Percentiles rank a stretch among this genome's conserved stretches.
These are phyloP conservation scores for Griposia aprilina DNA, from an alignment of 2,888 invertebrate genomes.

Conservation along the genomic window DNA sequence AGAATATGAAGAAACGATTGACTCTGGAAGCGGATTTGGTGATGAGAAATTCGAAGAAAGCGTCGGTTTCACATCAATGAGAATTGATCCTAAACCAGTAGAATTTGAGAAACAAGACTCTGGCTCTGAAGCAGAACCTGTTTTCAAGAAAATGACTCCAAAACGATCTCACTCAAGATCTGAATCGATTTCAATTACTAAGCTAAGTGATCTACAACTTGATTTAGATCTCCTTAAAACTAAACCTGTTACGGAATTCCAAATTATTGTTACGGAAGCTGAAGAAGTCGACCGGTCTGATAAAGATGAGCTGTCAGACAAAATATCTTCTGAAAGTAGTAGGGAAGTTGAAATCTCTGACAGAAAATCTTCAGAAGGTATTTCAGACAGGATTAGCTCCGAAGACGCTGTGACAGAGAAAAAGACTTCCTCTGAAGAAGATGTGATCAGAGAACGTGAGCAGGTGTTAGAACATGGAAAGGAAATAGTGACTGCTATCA, in stretches of 20 bases:
- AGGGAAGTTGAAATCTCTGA: conserved; percentile 89
- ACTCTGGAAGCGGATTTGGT: conserved; percentile 89
- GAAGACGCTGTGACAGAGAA: conserved; percentile 90
- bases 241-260: conserved; percentile 83
- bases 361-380: conserved; percentile 88
- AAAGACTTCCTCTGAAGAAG: conserved; percentile 88
- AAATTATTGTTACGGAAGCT: conserved; percentile 88
- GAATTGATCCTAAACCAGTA: conserved; percentile 79
- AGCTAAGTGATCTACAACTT: conserved; percentile 82
- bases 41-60: conserved; percentile 89
- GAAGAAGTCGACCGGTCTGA: conserved; percentile 87
- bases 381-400: conserved; percentile 88
- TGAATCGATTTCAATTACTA: conserved; percentile 87
- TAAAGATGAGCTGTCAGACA: conserved; percentile 87
- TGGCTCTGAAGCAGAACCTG: conserved; percentile 80
- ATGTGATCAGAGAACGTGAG: conserved; percentile 76
- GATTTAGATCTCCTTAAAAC: conserved; percentile 78
- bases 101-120: conserved; percentile 84
- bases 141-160: conserved; percentile 87
- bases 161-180: conserved; percentile 87
- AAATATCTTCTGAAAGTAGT: conserved; percentile 89
- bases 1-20: conserved; percentile 87
- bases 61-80: conserved; percentile 85
- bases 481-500: conserved; percentile 69
- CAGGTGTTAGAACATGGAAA: conserved; percentile 66